A percentile compares a stretch with the other conserved stretches of the same genome.
phyloP scores from a whole-genome alignment of 1,140 invertebrate genomes.

The Antheraea pernyi region DNA sequence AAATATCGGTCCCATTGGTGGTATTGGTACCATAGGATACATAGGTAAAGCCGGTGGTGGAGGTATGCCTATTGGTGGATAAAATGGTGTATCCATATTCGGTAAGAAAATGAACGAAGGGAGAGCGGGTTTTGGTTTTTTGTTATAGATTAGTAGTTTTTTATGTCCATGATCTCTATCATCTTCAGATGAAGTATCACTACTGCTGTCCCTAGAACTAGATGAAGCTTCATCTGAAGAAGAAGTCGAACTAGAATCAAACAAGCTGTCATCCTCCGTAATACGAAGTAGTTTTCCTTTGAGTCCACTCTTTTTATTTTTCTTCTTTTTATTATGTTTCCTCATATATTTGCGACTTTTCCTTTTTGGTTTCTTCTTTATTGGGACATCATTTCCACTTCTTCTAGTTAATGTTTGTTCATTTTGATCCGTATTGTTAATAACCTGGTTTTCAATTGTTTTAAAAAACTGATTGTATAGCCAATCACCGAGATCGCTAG shows the following conservation, averaged over 20 bases:
- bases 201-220: constrained; percentile 27
- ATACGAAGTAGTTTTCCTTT: constrained; percentile 53
- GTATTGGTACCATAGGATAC: constrained; percentile 63
- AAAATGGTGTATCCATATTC: constrained; percentile 59
- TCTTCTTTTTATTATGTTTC: constrained; percentile 35
- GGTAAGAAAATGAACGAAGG: constrained; percentile 69
- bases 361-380: constrained; percentile 32
- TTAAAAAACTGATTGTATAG: constrained; percentile 70
- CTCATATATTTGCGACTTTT: constrained; percentile 30
- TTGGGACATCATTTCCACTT: constrained; percentile 21
- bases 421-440: constrained; percentile 52
- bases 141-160: constrained; percentile 60
- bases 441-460: constrained; percentile 65
- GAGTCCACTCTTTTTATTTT: constrained; percentile 31
- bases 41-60: constrained; percentile 54
- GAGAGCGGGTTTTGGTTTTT: constrained; percentile 53
- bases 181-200: constrained; percentile 13
- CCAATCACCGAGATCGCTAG: constrained; percentile 66
- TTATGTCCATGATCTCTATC: constrained; percentile 52
- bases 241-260: constrained; percentile 45
- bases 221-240: constrained; percentile 21
- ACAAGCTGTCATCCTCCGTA: constrained; percentile 61
- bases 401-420: constrained; percentile 38
- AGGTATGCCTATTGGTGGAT: constrained; percentile 57
- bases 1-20: constrained; percentile 40